Evolutionary conservation across 2,797 vertebrate genomes (phyloP).

Genomic region (Oreochromis grahami): DNA sequence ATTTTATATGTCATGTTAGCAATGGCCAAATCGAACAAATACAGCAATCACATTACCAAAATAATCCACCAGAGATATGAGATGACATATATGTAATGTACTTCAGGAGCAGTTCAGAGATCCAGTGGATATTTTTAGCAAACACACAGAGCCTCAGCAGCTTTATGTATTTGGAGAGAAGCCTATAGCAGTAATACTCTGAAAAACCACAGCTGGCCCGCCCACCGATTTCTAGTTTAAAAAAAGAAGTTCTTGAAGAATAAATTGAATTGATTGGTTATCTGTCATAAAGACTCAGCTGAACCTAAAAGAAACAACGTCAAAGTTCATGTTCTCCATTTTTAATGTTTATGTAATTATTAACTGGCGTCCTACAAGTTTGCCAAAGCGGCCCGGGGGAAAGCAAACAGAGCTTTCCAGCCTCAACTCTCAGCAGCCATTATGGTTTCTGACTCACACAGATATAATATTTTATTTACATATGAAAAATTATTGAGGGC

Average conservation of each 20-base stretch:
- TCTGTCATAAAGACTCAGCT: background rate
- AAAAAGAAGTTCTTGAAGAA: background rate
- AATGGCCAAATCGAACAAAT: background rate
- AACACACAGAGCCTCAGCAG: background rate
- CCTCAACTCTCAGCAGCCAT: background rate
- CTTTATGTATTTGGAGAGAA: background rate
- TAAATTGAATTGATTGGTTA: background rate
- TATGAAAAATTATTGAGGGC: background rate
- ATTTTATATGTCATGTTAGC: background rate
- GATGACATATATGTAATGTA: background rate
- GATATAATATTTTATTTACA: background rate
- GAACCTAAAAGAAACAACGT: accelerated
- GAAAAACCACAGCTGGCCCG: background rate
- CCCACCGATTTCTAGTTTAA: background rate
- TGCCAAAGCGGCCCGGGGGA: accelerated
- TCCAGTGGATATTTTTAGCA: background rate
- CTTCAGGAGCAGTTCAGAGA: background rate
- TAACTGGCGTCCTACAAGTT: background rate
- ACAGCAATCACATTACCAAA: background rate
- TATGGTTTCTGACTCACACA: background rate
- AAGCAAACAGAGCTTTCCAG: background rate
- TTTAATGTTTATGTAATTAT: background rate
- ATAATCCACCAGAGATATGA: background rate
- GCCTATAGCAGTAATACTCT: background rate
- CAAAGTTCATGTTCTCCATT: background rate